These are phyloP conservation scores for Tapirus indicus DNA, from an alignment of 2,797 vertebrate genomes.

Conservation along the genomic window DNA sequence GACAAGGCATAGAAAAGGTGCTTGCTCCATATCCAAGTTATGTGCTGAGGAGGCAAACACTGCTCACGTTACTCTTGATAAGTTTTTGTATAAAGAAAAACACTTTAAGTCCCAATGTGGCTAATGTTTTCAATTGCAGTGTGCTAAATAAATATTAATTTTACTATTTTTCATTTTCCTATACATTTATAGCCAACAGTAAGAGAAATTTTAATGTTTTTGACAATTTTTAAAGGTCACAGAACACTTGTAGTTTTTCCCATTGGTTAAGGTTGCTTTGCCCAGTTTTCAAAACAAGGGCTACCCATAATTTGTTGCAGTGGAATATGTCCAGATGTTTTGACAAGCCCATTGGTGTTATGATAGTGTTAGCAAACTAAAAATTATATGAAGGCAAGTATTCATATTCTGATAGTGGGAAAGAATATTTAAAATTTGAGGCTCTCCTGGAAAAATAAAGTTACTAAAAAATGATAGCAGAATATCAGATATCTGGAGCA, in stretches of 20 bases:
- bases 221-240: constrained; percentile 18
- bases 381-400: background rate
- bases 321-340: background rate
- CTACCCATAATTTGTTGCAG: constrained; percentile 1
- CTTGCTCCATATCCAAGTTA: background rate
- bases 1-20: background rate
- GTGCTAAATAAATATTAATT: constrained; percentile 24
- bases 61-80: background rate
- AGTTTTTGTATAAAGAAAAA: background rate
- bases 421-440: constrained; percentile 42
- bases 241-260: constrained; percentile 25
- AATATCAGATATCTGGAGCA: background rate
- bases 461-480: background rate
- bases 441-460: constrained; percentile 37
- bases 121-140: background rate
- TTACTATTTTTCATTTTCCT: constrained; percentile 18
- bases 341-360: background rate
- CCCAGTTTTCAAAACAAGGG: background rate
- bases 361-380: constrained; percentile 40
- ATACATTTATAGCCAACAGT: background rate
- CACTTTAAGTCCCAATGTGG: background rate
- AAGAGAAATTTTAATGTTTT: background rate
- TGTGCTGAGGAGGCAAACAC: background rate
- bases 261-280: constrained; percentile 15
- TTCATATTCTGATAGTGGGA: constrained; percentile 38